phyloP scores from a whole-genome alignment of 2,113 vertebrate genomes.

The Istiophorus platypterus region DNA sequence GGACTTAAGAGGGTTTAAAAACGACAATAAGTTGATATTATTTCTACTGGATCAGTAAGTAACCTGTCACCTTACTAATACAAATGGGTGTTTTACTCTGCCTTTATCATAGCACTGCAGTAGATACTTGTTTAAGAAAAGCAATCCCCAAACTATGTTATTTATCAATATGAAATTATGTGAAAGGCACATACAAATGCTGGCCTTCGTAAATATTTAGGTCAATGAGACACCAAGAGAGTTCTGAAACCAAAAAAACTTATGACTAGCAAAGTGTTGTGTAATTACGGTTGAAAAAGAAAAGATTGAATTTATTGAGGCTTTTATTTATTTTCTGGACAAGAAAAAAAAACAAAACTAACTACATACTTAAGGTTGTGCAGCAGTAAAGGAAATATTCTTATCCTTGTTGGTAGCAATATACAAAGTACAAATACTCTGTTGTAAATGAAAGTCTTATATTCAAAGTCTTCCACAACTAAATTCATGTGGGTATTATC shows the following conservation, averaged over 20 bases:
- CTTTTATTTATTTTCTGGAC: not conserved
- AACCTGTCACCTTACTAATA: too few species aligned
- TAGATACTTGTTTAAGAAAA: too few species aligned
- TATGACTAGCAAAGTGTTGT: not conserved
- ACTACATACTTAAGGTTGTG: not conserved
- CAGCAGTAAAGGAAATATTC: not conserved
- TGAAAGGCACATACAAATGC: conserved; percentile 38
- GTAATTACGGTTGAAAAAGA: not conserved
- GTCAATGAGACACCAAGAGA: conserved; percentile 9
- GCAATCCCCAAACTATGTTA: too few species aligned
- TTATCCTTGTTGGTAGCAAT: not conserved
- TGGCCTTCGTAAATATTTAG: conserved; percentile 28
- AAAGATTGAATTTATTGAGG: not conserved
- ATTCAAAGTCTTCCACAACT: too few species aligned
- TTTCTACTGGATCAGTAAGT: too few species aligned
- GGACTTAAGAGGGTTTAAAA: too few species aligned
- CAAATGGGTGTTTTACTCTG: too few species aligned
- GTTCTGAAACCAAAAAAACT: not conserved
- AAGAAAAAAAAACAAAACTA: not conserved
- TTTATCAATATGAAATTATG: too few species aligned
- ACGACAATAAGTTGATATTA: too few species aligned
- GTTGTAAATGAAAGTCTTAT: not conserved
- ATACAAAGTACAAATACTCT: not conserved
- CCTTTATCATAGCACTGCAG: too few species aligned
- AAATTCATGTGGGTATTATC: too few species aligned